These are phyloP conservation scores for Antitype chi DNA, from an alignment of 2,888 invertebrate genomes.

Conservation along the genomic window DNA sequence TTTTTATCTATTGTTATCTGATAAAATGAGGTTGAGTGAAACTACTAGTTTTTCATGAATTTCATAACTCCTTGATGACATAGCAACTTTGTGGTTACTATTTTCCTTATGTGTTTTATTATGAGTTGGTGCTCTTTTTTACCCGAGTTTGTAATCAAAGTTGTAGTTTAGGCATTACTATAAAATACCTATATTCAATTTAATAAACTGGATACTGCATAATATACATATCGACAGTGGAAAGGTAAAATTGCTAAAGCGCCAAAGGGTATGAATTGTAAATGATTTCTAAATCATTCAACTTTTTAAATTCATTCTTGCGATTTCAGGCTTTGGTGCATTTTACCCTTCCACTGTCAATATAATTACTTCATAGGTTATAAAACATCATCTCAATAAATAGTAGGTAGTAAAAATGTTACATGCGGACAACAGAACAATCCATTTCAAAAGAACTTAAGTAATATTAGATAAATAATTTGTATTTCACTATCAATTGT, in stretches of 20 bases:
- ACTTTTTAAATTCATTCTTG: no score
- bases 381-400: not conserved
- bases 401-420: not conserved
- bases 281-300: no score
- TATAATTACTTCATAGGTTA: constrained; percentile 1
- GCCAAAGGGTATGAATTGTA: no score
- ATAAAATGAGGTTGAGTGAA: constrained; percentile 55
- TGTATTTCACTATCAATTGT: not conserved
- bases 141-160: not conserved
- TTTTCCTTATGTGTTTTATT: constrained; percentile 38
- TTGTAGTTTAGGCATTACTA: not conserved
- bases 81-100: constrained; percentile 17
- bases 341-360: no score
- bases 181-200: not conserved
- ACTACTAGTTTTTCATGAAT: constrained; percentile 35
- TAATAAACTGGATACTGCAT: not conserved
- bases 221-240: no score
- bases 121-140: not conserved
- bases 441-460: not conserved
- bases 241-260: no score
- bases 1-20: constrained; percentile 71
- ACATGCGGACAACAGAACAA: not conserved
- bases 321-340: no score
- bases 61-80: constrained; percentile 31
- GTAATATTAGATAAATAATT: not conserved